Evolutionary conservation across 1,140 invertebrate species (phyloP), one percentile per base, ranked within the genome.

Genomic region (Bombus impatiens): DNA sequence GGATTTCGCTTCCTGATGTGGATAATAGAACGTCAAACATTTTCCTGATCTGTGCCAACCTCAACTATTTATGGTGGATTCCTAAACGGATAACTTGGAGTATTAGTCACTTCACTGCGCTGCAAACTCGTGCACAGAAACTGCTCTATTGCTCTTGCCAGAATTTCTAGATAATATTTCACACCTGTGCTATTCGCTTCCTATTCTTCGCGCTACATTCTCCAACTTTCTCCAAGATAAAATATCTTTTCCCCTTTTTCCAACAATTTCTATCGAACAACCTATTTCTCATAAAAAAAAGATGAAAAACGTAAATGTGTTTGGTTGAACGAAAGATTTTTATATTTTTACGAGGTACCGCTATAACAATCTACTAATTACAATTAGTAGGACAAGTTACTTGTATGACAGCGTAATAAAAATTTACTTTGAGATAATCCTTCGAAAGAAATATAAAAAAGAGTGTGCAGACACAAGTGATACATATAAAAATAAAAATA

Each of bases 101-200:
- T 84, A 84, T 84, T 84, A 84, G 76, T 79, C 83, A 79, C 83
- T 84, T 79, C 83, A 57, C 83, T 76, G 83, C 67, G 44, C 67
- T 62, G 76, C n/a, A 84, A 84, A 84, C 32, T 84, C 83, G 83
- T 79, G 67, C 83, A 25, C 42, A 44, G 74, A 78, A 70, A 77
- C 67, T 77, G 75, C 37, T 78, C 72, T 77, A 32, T 62, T 84
- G 53, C 37, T 32, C n/a, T 59, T 47, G n/a, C 77, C 67, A 57
- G 32, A 72, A 72, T 84, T 62, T 40, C 53, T 40, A n/a, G 22
- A 10, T 59, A 37, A 25, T 72, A 79, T 79, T 62, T 84, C 76
- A 79, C 82, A 84, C 76, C 53, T 71, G 67, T 44, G 42, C 40
- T 59, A 79, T 71, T 71, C 67, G 32, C 83, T 72, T 59, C 28